Evolutionary conservation across 2,797 vertebrate species (phyloP).

Genomic region (Cephalopachus bancanus): DNA sequence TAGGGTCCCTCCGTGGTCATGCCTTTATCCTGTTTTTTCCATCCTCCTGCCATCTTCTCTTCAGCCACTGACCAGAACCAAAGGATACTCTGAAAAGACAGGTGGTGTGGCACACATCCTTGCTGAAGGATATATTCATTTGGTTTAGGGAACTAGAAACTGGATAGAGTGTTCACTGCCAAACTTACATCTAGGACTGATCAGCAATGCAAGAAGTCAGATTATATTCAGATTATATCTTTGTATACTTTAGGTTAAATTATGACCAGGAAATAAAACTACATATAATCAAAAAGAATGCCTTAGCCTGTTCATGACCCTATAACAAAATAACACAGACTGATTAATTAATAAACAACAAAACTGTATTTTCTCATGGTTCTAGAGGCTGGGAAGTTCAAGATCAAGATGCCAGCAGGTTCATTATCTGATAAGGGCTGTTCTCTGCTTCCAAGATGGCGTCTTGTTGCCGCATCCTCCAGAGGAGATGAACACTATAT

Average conservation of each 20-base stretch:
- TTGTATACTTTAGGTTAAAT: not conserved
- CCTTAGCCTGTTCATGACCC: not conserved
- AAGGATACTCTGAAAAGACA: not conserved
- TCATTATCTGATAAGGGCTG: not conserved
- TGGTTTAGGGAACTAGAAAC: constrained; percentile 28
- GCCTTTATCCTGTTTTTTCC: too few species aligned
- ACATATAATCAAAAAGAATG: not conserved
- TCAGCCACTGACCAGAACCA: not conserved
- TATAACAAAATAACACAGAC: not conserved
- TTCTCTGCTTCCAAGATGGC: not conserved
- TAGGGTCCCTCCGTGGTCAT: not conserved
- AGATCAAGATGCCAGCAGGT: not conserved
- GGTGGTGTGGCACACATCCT: not conserved
- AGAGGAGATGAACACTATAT: not conserved
- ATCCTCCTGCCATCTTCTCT: not conserved
- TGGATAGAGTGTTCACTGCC: not conserved
- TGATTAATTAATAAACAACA: too few species aligned
- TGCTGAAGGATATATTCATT: not conserved
- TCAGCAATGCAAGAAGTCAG: constrained; percentile 3
- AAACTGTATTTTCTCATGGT: too few species aligned
- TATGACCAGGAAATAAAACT: constrained; percentile 28
- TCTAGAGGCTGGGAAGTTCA: not conserved
- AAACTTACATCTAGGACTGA: not conserved
- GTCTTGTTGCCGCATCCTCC: not conserved
- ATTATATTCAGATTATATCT: not conserved